Percentiles rank a stretch among this genome's conserved stretches.
phyloP scores from a whole-genome alignment of 2,113 vertebrate species.

The Casuarius casuarius region DNA sequence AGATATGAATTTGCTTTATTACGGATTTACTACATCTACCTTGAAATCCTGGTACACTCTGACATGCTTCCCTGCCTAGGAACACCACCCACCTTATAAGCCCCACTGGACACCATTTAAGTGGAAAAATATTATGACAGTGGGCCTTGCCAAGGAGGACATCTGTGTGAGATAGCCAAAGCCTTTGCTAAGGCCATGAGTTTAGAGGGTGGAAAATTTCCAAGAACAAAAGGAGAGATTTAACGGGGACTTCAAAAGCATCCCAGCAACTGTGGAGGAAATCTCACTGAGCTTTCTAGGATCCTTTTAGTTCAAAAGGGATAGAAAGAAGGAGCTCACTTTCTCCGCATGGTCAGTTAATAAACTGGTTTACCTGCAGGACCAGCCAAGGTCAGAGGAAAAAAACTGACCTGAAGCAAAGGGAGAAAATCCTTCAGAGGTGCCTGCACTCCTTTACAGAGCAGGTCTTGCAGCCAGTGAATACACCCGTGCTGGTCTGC shows the following conservation, averaged over 20 bases:
- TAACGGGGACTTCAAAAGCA: neutral
- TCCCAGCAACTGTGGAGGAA: neutral
- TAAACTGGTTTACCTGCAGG: neutral
- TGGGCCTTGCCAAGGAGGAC: neutral
- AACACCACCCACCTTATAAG: neutral
- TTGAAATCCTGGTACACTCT: neutral
- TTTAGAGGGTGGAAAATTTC: neutral
- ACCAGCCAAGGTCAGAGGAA: neutral
- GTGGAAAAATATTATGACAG: neutral
- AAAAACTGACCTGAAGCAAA: neutral
- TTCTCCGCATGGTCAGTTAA: neutral
- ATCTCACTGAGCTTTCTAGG: neutral
- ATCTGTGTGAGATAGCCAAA: neutral
- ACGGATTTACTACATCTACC: neutral
- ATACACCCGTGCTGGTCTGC: too few relatives aligned
- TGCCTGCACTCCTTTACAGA: neutral
- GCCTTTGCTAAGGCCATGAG: neutral
- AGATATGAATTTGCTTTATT: neutral
- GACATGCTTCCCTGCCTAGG: neutral
- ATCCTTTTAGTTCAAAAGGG: neutral
- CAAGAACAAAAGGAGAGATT: neutral
- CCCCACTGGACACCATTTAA: neutral
- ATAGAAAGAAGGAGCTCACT: neutral
- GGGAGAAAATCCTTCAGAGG: neutral
- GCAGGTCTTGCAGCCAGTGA: neutral